phyloP scores from a whole-genome alignment of 1,140 invertebrate species.

The Colletes latitarsis region DNA sequence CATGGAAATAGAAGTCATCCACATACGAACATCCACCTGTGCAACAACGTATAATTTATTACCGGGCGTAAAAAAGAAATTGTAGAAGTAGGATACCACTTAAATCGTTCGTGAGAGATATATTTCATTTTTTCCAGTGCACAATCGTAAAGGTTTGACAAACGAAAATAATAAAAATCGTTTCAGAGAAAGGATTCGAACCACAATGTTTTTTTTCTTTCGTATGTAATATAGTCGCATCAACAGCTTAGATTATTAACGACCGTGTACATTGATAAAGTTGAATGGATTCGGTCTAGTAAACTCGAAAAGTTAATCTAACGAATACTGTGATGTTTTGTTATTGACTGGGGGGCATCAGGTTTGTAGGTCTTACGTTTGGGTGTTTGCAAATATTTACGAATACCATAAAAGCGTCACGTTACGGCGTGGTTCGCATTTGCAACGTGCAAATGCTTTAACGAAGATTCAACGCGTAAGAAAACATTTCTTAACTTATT shows the following conservation, averaged over 20 bases:
- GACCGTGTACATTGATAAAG: neutral
- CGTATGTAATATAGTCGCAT: no score
- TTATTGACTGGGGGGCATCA: conserved; percentile 3
- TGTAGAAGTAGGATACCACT: conserved; percentile 1
- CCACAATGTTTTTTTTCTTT: no score
- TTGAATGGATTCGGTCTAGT: neutral
- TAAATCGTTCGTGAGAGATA: neutral
- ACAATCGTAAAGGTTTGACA: neutral
- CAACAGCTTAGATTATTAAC: neutral
- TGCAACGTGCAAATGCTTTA: neutral
- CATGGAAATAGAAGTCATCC: conserved; percentile 43
- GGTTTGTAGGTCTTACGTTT: neutral
- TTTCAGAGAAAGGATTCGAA: no score
- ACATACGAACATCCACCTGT: neutral
- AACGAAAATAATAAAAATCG: no score
- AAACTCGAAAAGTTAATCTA: neutral
- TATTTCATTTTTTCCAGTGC: neutral
- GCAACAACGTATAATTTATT: neutral
- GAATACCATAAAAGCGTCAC: conserved; percentile 30
- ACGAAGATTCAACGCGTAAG: neutral
- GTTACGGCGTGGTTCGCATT: conserved; percentile 1
- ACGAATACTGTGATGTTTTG: neutral
- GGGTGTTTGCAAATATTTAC: conserved; percentile 34
- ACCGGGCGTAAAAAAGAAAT: conserved; percentile 21
- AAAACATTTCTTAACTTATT: neutral